These are phyloP conservation scores for Heliothis peltigera DNA, from an alignment of 2,888 invertebrate species.

Conservation along the genomic window DNA sequence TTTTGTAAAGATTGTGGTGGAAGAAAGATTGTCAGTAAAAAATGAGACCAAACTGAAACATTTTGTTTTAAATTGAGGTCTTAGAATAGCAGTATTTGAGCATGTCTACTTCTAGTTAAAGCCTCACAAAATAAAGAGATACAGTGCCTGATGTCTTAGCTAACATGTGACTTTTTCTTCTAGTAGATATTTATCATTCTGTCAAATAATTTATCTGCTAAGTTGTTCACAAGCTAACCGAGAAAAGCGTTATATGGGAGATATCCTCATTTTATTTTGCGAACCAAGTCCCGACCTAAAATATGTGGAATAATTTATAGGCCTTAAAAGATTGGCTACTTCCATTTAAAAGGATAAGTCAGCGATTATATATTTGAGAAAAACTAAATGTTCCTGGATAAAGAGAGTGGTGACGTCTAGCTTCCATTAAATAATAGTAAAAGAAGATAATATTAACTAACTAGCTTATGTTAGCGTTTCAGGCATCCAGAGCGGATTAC, in stretches of 20 bases:
- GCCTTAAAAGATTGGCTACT: conserved; percentile 29
- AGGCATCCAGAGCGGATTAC: too few species aligned
- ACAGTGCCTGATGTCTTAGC: conserved; percentile 6
- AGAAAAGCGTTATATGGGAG: conserved; percentile 14
- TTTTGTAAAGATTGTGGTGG: neutral
- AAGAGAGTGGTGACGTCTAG: neutral
- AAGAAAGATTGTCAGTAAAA: neutral
- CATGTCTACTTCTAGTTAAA: neutral
- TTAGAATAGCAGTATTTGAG: neutral
- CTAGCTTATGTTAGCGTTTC: too few species aligned
- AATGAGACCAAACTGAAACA: too few species aligned
- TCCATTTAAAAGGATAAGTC: conserved; percentile 15
- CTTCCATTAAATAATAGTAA: too few species aligned
- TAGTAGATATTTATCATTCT: conserved; percentile 32
- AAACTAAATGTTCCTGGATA: neutral
- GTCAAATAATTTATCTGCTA: conserved; percentile 37
- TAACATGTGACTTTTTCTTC: conserved; percentile 14
- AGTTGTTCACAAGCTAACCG: conserved; percentile 18
- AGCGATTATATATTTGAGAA: conserved; percentile 8
- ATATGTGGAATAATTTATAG: conserved; percentile 47
- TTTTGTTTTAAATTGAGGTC: too few species aligned
- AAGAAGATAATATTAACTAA: too few species aligned
- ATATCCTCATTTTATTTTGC: conserved; percentile 16
- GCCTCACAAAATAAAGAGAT: conserved; percentile 14
- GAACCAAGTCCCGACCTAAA: conserved; percentile 21